Conservation (phyloP, 2,797 vertebrate species). For the Paramormyrops hopkinsi region DNA sequence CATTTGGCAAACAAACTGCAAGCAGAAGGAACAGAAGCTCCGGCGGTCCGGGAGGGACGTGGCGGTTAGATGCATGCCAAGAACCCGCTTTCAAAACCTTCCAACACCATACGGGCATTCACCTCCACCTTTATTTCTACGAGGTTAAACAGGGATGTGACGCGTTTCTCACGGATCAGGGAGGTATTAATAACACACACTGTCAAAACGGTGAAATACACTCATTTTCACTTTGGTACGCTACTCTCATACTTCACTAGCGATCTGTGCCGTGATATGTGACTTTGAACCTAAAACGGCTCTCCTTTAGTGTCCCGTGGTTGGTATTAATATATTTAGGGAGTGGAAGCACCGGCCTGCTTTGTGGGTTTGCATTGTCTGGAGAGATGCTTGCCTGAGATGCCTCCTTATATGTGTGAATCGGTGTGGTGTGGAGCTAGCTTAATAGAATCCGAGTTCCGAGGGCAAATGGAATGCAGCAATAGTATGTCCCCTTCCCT, state of each 20-base stretch:
- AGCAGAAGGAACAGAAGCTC: constrained; percentile 36
- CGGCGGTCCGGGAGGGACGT: not conserved
- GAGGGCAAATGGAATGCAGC: too few relatives aligned
- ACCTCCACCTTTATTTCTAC: not conserved
- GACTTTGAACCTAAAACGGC: not conserved
- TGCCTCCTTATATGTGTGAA: not conserved
- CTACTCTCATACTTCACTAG: not conserved
- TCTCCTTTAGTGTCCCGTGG: not conserved
- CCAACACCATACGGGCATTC: not conserved
- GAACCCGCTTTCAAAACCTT: not conserved
- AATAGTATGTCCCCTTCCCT: not conserved
- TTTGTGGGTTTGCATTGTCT: not conserved
- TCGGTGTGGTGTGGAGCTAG: not conserved
- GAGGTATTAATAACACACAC: not conserved
- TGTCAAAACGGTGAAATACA: not conserved
- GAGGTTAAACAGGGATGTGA: not conserved
- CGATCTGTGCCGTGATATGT: not conserved
- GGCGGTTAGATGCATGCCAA: not conserved
- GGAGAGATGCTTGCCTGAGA: not conserved
- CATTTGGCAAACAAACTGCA: constrained; percentile 45
- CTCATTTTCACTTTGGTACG: not conserved
- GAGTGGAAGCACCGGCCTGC: not conserved
- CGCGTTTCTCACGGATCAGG: not conserved
- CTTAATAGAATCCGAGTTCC: not conserved
- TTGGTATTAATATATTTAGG: not conserved